Base-by-base conservation (phyloP, 2,113 vertebrate species). In the Mohoua ochrocephala region DNA sequence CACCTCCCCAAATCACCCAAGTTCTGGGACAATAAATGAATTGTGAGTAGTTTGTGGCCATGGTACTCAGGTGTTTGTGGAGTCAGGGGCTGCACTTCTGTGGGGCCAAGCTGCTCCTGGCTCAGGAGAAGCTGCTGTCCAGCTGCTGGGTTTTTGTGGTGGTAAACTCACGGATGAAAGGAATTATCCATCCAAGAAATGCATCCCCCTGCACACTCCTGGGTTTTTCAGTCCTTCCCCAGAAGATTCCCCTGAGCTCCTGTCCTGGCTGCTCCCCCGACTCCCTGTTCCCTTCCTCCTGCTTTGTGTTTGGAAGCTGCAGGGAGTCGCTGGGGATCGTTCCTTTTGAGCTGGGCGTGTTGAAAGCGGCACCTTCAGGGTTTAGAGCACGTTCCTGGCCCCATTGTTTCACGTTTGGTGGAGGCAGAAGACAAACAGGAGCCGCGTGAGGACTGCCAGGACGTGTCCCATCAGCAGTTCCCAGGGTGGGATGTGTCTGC, bases 21-120 rank as follows among this genome's bases (percentile, higher is more conserved):
- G 15, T 1, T 14, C 6, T n/a, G 30, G 15, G 13, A 1, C 27
- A 52, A 1, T 10, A 3, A 22, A 5, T 18, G 19, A 9, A 4
- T 42, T 15, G 1, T 10, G 27, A 30, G n/a, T 4, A 10, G 28
- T 13, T 31, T 17, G 0, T 1, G 28, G 18, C 13, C 3, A 0
- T 3, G n/a, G 20, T 11, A 1, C 39, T 8, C 33, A 7, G 68
- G 30, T 4, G 2, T 73, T 31, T 42, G 30, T 59, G 65, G 9
- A 7, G 41, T 2, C 10, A 4, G 7, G 30, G 26, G 27, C 12
- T 30, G 15, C 26, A 0, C n/a, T 7, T 18, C 15, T 20, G 52
- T 2, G 7, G 37, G 20, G 18, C 39, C 26, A 8, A 10, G 11
- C 44, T 13, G 0, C 1, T 1, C 11, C 10, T 18, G 7, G 28